Base-by-base conservation (phyloP, 2,113 vertebrate genomes). In the Chelonoidis abingdonii region DNA sequence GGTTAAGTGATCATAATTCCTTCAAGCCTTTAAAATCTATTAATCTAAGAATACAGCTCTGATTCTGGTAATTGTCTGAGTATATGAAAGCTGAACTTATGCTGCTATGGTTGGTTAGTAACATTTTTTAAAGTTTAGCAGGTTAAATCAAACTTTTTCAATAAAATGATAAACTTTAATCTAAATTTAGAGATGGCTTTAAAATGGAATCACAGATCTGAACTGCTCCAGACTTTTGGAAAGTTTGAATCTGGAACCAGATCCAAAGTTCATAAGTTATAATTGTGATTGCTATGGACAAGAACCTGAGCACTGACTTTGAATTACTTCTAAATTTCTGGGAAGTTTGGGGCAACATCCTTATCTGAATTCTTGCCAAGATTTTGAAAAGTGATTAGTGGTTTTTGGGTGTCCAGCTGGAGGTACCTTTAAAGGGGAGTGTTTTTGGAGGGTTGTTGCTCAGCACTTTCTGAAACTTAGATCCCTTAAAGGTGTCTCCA, bases 251-350 rank as follows among this genome's bases (percentile, higher is more conserved):
- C 83, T 94, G 93, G 88, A 94, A 90, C 14, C 41, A 94, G 83
- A 96, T 93, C 88, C 80, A 44, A 94, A 19, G 54, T 44, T 95
- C 56, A 2, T 86, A 94, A 93, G 69, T 90, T 83, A 88, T 90
- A 54, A 90, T 1, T 2, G 41, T 94, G 76, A 94, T 94, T 93
- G 80, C 80, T 81, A 96, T 62, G 76, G 90, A 93, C 86, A 62
- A 89, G 96, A 95, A 94, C 0, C 92, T 94, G 92, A 87, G 85
- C 78, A 86, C 69, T 89, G 85, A 92, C 41, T 90, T 62, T 31
- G 89, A 94, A 88, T 91, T 56, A 56, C 13, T 93, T 24, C 54
- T 94, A 86, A 96, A 95, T 90, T 89, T 84, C 89, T 8, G 89
- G 86, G 41, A 96, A 95, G 89, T 89, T 83, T 90, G 14, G 87